Percentiles rank a stretch among this genome's conserved stretches.
Evolutionary conservation across 2,888 invertebrate genomes (phyloP).

Genomic region (Acronicta leporina): DNA sequence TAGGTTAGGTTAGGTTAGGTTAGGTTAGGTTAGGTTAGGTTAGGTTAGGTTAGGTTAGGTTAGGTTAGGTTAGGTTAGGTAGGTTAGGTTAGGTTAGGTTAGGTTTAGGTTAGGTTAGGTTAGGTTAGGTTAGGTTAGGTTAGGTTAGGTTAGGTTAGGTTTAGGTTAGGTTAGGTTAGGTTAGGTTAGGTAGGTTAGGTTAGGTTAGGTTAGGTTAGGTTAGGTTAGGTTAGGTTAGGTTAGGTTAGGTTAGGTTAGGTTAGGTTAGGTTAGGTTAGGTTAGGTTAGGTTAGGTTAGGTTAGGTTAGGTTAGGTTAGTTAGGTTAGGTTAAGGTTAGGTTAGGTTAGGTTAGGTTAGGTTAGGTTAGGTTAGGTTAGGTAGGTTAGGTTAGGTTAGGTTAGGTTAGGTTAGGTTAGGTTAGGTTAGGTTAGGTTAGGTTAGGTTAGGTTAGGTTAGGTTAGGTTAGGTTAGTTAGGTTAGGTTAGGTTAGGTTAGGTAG

Average conservation of each 20-base stretch:
- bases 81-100: too few species aligned
- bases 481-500: too few species aligned
- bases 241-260: conserved; percentile 20
- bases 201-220: too few species aligned
- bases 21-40: too few species aligned
- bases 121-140: too few species aligned
- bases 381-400: conserved; percentile 33
- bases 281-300: conserved; percentile 20
- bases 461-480: conserved; percentile 24
- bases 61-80: too few species aligned
- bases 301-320: conserved; percentile 20
- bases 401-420: conserved; percentile 33
- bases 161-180: too few species aligned
- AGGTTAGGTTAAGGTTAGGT: conserved; percentile 19
- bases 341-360: conserved; percentile 15
- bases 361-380: conserved; percentile 12
- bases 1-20: too few species aligned
- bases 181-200: too few species aligned
- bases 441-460: conserved; percentile 31
- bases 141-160: conserved; percentile 3
- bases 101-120: too few species aligned
- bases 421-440: too few species aligned
- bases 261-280: conserved; percentile 20
- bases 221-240: conserved; percentile 20
- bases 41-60: too few species aligned